These are phyloP conservation scores for Sardina pilchardus DNA, from an alignment of 2,113 vertebrate genomes.

Conservation along the genomic window DNA sequence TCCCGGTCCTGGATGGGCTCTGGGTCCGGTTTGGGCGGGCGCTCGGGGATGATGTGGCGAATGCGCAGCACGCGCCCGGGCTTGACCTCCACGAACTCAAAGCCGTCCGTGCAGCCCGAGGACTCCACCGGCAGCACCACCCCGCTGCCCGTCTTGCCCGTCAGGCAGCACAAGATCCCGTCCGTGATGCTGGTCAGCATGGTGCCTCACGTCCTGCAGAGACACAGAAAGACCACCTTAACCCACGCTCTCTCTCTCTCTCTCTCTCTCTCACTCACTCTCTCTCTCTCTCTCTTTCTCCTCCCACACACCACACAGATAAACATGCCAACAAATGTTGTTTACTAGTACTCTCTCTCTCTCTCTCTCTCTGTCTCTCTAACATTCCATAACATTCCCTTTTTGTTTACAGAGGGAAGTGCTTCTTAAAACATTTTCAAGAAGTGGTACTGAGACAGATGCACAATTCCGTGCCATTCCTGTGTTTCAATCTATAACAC, in stretches of 20 bases:
- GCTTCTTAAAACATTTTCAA: background rate
- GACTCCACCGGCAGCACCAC: constrained; percentile 85
- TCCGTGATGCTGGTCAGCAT: constrained; percentile 93
- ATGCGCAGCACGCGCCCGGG: constrained; percentile 88
- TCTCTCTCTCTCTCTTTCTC: background rate
- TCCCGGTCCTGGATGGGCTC: constrained; percentile 41
- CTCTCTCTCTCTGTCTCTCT: background rate
- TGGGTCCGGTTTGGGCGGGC: constrained; percentile 44
- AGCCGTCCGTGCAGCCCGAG: constrained; percentile 77
- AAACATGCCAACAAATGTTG: background rate
- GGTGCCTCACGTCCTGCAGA: constrained; percentile 53
- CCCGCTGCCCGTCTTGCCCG: constrained; percentile 82
- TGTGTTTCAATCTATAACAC: background rate
- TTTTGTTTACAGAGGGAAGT: background rate
- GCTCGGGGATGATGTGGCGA: constrained; percentile 75
- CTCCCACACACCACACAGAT: background rate
- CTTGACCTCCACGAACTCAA: constrained; percentile 93
- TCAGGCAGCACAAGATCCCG: constrained; percentile 90
- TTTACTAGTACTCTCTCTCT: background rate
- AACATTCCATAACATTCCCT: background rate
- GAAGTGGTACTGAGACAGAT: background rate
- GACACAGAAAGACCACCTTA: constrained; percentile 2
- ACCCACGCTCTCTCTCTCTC: background rate
- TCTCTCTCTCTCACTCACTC: background rate
- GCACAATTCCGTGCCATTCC: background rate